Evolutionary conservation across 1,140 invertebrate genomes (phyloP), one percentile per base, ranked within the genome.

Genomic region (Calliopsis andreniformis): DNA sequence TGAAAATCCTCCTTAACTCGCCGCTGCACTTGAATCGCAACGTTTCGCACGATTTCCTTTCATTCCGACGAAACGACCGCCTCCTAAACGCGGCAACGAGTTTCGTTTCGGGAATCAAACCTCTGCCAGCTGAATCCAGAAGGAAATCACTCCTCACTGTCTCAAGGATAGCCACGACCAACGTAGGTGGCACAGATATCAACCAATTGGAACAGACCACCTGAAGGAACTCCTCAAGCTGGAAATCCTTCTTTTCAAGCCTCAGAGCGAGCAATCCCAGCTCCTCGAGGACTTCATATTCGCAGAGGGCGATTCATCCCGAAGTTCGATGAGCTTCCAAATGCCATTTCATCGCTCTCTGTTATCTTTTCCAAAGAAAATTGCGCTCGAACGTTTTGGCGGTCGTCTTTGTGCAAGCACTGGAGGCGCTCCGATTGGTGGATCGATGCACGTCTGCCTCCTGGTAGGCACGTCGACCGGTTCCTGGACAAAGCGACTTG

Each of bases 401-500:
- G 20, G 32, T 63, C 43, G 56, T 3, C 67, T 45, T 61, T 58
- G 79, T 66, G 69, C 63, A 56, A 16, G 30, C 30, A 58, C 71
- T 76, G 73, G 62, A 51, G 49, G 43, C 61, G 59, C 56, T 42
- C 42, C 72, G 78, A 84, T 84, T 84, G 78, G 82, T n/a, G 78
- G 83, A 85, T 84, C 83, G 82, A 81, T 80, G 83, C 79, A 61
- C 79, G 62, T 76, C 73, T 71, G 79, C 83, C 79, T 84, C 78
- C 79, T 85, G 82, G 83, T 75, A 81, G 83, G 82, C 62, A 80
- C 75, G 79, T 78, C 83, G 79, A 85, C 82, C 83, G 82, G 83
- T 85, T 85, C 83, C 79, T 76, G 82, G 82, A 85, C 83, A 85
- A 85, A 85, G 83, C 83, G 79, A 79, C 56, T 79, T 83, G 77